Evolutionary conservation across 23 tunicate genomes (phyloP), one percentile per base, ranked within the genome.

Genomic region (Diplosoma virens): DNA sequence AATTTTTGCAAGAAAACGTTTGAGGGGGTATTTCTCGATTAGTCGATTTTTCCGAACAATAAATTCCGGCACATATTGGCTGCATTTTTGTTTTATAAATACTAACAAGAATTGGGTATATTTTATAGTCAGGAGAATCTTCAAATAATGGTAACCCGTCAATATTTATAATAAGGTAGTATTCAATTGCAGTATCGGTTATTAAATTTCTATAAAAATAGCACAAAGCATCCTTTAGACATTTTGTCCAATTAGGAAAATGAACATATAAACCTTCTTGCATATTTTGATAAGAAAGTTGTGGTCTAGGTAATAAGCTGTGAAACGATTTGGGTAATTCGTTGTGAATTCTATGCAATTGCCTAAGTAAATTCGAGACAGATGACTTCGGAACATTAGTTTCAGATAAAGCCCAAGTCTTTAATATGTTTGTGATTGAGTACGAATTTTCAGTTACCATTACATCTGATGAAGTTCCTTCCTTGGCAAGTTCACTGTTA

Each of bases 101-200:
- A 32, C 80, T 37, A 30, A 82, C 67, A 3, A 82, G 34, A 46
- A 82, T 82, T 30, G 87, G 87, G 32, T 82, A 66, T 1, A 82
- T 1, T 24, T 82, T 82, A 65, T 25, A 74, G 30, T 82, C 74
- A 0, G 87, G 87, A 1, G 87, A 74, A 11, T 46, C 65, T 0
- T 74, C 65, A 47, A 82, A 82, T 31, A 82, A 34, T 47, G 87
- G 87, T 20, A 82, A 56, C 1, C 87, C 80, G 75, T 82, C 87
- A 46, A 82, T 75, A 33, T 82, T 82, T 0, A 82, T 50, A 5
- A 82, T 2, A 11, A 82, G 58, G 48, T 33, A 23, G 35, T 63
- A 82, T n/a, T 28, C 32, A 5, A 55, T 46, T 4, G 7, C 68
- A 1, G 23, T 32, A 33, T 21, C 34, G 30, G 21, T 25, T 5